phyloP scores from a whole-genome alignment of 2,797 vertebrate species.

The Apogon hyalosoma region DNA sequence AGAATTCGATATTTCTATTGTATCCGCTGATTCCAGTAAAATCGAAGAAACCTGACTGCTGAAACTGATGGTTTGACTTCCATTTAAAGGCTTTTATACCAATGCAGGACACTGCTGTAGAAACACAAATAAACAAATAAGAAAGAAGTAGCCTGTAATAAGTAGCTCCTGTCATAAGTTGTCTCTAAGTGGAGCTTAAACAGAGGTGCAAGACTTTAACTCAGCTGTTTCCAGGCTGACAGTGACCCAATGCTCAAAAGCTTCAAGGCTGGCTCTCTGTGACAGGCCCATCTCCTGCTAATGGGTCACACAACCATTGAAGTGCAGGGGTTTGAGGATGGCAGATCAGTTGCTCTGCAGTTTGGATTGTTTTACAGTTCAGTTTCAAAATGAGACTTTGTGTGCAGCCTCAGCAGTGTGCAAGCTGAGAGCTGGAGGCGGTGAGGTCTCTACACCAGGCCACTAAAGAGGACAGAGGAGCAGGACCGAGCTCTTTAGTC shows the following conservation, averaged over 20 bases:
- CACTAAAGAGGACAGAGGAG: constrained; percentile 59
- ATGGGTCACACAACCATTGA: constrained; percentile 71
- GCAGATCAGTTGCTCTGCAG: constrained; percentile 60
- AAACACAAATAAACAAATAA: constrained; percentile 54
- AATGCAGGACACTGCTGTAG: constrained; percentile 41
- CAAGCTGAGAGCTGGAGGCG: constrained; percentile 60
- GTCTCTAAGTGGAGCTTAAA: constrained; percentile 50
- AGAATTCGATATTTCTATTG: constrained; percentile 62
- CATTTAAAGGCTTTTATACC: constrained; percentile 45
- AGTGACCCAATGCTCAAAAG: constrained; percentile 62
- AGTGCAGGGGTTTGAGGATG: constrained; percentile 46
- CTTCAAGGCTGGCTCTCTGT: constrained; percentile 64
- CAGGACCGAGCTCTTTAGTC: constrained; percentile 61
- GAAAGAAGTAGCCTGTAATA: constrained; percentile 41
- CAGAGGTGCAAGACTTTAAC: constrained; percentile 37
- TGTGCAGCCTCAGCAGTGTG: constrained; percentile 28
- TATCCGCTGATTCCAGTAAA: constrained; percentile 50
- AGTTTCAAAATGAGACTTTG: constrained; percentile 45
- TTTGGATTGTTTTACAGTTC: constrained; percentile 60
- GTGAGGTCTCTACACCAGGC: constrained; percentile 54
- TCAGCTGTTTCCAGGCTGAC: constrained; percentile 58
- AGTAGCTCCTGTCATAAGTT: constrained; percentile 46
- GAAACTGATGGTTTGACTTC: constrained; percentile 55
- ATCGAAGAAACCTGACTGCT: constrained; percentile 46
- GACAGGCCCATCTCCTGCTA: constrained; percentile 71